These are phyloP conservation scores for Syrrhaptes paradoxus DNA, from an alignment of 2,113 vertebrate species.

Conservation along the genomic window DNA sequence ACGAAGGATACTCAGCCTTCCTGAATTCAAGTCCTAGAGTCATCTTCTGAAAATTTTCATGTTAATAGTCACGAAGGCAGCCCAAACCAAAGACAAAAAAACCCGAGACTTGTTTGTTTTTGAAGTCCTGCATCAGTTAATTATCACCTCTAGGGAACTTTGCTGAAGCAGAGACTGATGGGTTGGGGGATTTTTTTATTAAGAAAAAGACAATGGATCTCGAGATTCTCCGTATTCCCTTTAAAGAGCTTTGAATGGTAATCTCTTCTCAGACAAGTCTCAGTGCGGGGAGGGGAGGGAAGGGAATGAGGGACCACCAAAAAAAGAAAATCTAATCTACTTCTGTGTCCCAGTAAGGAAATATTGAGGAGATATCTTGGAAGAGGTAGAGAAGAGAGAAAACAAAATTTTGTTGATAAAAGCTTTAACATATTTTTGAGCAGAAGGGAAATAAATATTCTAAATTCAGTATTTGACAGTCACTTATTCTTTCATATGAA, in stretches of 20 bases:
- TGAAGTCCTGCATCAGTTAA: neutral
- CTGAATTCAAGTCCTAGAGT: neutral
- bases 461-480: neutral
- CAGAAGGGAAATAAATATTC: neutral
- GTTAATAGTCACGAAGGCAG: neutral
- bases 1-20: neutral
- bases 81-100: neutral
- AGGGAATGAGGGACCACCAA: neutral
- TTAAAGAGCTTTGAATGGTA: neutral
- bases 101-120: neutral
- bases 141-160: neutral
- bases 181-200: neutral
- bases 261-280: neutral
- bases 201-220: neutral
- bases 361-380: neutral
- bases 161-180: neutral
- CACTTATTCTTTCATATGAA: neutral
- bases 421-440: neutral
- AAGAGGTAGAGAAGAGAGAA: neutral
- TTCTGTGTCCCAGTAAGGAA: neutral
- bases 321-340: neutral
- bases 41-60: neutral
- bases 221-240: neutral
- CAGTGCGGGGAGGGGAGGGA: rapidly evolving
- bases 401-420: neutral